Conservation (phyloP, 2,797 vertebrate species). For the Esox masquinongy region DNA sequence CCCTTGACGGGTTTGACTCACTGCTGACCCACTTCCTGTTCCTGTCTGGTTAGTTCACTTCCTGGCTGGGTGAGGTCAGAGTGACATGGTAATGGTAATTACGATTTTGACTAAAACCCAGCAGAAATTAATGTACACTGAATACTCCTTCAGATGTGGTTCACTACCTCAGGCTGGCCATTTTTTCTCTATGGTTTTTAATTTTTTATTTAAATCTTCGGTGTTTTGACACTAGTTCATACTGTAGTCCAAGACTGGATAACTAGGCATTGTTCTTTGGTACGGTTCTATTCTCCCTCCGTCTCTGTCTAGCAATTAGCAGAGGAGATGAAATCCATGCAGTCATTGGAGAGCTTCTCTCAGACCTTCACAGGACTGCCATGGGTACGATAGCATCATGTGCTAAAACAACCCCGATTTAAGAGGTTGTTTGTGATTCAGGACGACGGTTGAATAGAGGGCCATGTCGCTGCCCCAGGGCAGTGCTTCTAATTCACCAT, state of each 20-base stretch:
- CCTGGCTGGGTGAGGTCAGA: constrained; percentile 43
- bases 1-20: constrained; percentile 66
- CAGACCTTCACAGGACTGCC: constrained; percentile 46
- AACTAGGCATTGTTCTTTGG: constrained; percentile 55
- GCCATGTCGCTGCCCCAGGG: constrained; percentile 47
- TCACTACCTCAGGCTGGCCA: constrained; percentile 31
- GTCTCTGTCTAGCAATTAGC: constrained; percentile 43
- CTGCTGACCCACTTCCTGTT: constrained; percentile 63
- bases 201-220: background rate
- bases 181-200: background rate
- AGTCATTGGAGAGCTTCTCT: constrained; percentile 50
- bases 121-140: constrained; percentile 66
- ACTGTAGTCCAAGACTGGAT: constrained; percentile 51
- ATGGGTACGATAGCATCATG: constrained; percentile 44
- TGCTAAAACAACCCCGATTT: constrained; percentile 48
- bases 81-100: constrained; percentile 37
- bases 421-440: constrained; percentile 27
- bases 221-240: too few relatives aligned
- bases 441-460: constrained; percentile 19
- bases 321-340: constrained; percentile 31
- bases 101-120: constrained; percentile 32
- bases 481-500: constrained; percentile 10
- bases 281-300: constrained; percentile 56
- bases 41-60: constrained; percentile 33
- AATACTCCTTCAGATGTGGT: constrained; percentile 23